A percentile compares a stretch with the other conserved stretches of the same genome.
phyloP scores from a whole-genome alignment of 1,140 invertebrate species.

The Laodelphax striatellus region DNA sequence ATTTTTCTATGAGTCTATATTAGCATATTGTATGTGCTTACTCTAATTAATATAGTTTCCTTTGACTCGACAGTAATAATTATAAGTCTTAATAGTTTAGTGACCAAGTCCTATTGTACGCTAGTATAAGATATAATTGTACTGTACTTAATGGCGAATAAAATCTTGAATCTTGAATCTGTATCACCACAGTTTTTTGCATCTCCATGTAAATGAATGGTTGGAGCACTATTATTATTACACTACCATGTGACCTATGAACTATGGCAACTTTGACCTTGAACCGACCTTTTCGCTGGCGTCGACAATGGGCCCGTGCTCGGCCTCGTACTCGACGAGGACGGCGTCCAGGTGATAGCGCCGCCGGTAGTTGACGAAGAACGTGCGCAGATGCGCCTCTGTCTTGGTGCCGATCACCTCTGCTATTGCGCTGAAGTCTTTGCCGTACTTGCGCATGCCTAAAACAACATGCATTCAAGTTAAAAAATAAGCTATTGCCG shows the following conservation, averaged over 20 bases:
- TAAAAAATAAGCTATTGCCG: neutral
- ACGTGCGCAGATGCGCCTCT: constrained; percentile 79
- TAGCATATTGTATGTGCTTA: too few species aligned
- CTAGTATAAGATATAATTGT: too few species aligned
- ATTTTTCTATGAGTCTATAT: too few species aligned
- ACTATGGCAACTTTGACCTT: neutral
- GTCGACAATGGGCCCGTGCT: constrained; percentile 44
- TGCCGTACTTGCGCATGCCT: constrained; percentile 84
- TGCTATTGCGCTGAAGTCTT: constrained; percentile 90
- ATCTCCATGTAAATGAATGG: neutral
- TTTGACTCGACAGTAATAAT: too few species aligned
- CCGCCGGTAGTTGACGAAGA: constrained; percentile 81
- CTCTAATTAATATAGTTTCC: too few species aligned
- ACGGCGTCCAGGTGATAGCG: constrained; percentile 85
- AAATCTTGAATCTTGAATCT: too few species aligned
- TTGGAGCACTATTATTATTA: neutral
- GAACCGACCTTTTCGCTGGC: neutral
- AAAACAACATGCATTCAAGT: neutral
- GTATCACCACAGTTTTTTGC: too few species aligned
- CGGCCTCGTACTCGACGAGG: constrained; percentile 75
- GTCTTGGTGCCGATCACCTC: constrained; percentile 92
- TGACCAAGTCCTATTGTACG: too few species aligned
- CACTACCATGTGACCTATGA: neutral
- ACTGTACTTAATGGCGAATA: too few species aligned
- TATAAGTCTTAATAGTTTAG: too few species aligned